These are phyloP conservation scores for Leptinotarsa haldemani DNA, from an alignment of 2,888 invertebrate genomes.

Conservation along the genomic window DNA sequence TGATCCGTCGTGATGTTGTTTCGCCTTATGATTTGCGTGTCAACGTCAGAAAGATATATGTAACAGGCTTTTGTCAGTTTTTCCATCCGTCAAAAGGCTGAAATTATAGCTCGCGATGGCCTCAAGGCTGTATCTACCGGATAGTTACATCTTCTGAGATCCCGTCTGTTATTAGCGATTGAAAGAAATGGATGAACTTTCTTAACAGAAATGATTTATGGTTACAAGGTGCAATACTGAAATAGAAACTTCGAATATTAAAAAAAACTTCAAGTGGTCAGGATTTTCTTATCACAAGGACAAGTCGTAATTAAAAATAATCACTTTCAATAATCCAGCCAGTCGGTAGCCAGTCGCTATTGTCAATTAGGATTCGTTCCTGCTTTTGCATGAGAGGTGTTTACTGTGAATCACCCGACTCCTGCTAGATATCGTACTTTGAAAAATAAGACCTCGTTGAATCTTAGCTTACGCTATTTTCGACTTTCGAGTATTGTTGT, in stretches of 20 bases:
- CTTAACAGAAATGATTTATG: conserved; percentile 30
- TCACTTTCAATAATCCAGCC: too few species aligned
- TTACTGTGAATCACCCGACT: too few species aligned
- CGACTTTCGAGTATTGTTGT: too few species aligned
- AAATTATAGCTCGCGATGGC: conserved; percentile 56
- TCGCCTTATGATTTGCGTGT: conserved; percentile 57
- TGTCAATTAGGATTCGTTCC: too few species aligned
- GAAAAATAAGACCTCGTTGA: too few species aligned
- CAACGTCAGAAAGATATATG: conserved; percentile 58
- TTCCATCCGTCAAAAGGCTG: conserved; percentile 44
- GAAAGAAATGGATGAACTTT: conserved; percentile 32
- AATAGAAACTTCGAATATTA: not conserved
- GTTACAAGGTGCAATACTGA: not conserved
- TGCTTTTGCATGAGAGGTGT: too few species aligned
- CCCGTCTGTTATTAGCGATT: conserved; percentile 38
- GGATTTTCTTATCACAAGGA: too few species aligned
- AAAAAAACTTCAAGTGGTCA: too few species aligned
- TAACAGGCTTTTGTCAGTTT: conserved; percentile 34
- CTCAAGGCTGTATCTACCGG: conserved; percentile 53
- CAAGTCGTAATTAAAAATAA: too few species aligned
- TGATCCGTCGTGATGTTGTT: conserved; percentile 34
- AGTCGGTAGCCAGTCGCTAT: too few species aligned
- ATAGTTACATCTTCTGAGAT: conserved; percentile 51
- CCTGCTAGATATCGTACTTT: too few species aligned
- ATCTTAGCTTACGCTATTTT: too few species aligned